Conservation (phyloP, 2,888 invertebrate genomes). For the Brachylomia viminalis region DNA sequence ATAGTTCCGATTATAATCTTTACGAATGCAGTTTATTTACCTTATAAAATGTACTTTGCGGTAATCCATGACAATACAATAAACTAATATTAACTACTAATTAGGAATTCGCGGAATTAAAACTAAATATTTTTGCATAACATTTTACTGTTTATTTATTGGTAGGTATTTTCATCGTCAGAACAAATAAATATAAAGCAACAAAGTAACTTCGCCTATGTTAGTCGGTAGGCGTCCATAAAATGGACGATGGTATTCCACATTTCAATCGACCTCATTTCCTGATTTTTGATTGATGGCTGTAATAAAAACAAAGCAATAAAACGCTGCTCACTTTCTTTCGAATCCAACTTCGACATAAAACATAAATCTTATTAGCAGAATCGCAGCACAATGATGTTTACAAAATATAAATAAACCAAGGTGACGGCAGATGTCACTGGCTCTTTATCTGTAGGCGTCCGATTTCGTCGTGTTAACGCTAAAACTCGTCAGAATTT, state of each 20-base stretch:
- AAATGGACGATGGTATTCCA: neutral
- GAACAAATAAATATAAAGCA: neutral
- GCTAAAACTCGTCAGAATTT: conserved; percentile 45
- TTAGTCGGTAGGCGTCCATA: neutral
- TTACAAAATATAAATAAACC: conserved; percentile 73
- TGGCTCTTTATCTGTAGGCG: conserved; percentile 75
- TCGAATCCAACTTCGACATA: conserved; percentile 38
- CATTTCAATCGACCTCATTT: conserved; percentile 30
- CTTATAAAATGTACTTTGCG: neutral
- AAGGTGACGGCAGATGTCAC: conserved; percentile 77
- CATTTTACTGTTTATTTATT: neutral
- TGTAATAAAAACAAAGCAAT: conserved; percentile 52
- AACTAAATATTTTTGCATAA: neutral
- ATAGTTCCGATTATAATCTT: neutral
- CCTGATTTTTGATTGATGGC: conserved; percentile 44
- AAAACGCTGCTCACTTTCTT: conserved; percentile 56
- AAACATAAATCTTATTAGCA: conserved; percentile 57
- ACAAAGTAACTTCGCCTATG: neutral
- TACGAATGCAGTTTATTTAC: neutral
- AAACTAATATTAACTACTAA: neutral
- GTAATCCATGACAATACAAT: neutral
- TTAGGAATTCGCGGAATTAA: neutral
- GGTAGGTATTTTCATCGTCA: neutral
- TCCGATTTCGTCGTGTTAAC: conserved; percentile 60
- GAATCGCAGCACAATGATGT: conserved; percentile 52